Evolutionary conservation across 2,888 invertebrate genomes (phyloP).

Genomic region (Cheilosia scutellata): DNA sequence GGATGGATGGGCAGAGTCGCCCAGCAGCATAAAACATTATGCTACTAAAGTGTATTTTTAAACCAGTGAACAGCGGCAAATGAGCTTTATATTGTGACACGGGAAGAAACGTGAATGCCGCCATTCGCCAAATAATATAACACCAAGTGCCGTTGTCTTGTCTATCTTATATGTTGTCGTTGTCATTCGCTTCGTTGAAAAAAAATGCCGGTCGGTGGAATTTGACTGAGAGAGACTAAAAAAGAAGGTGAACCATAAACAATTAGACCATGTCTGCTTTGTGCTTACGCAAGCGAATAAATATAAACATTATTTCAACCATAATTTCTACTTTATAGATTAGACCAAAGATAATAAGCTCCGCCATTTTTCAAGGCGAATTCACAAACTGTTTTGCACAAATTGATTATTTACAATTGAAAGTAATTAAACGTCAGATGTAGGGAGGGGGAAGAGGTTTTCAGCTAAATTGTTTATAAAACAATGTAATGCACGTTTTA

Average conservation of each 20-base stretch:
- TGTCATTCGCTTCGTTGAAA: background rate
- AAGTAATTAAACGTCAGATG: constrained; percentile 18
- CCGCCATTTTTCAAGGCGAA: constrained; percentile 30
- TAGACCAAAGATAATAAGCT: background rate
- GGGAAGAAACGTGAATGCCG: constrained; percentile 31
- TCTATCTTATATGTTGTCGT: background rate
- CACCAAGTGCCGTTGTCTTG: constrained; percentile 18
- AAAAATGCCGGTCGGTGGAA: constrained; percentile 24
- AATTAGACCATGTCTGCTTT: constrained; percentile 4
- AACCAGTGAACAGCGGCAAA: background rate
- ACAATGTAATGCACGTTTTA: background rate
- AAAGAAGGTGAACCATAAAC: constrained; percentile 17
- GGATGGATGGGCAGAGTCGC: background rate
- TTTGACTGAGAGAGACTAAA: background rate
- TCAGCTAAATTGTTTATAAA: background rate
- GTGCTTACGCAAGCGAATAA: constrained; percentile 23
- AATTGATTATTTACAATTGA: constrained; percentile 32
- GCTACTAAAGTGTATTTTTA: constrained; percentile 35
- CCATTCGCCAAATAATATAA: constrained; percentile 27
- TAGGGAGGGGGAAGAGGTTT: background rate
- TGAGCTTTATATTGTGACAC: constrained; percentile 29
- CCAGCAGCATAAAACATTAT: constrained; percentile 30
- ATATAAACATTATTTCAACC: constrained; percentile 29
- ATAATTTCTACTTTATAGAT: constrained; percentile 1
- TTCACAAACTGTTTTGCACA: constrained; percentile 17